Evolutionary conservation across 2,797 vertebrate genomes (phyloP).

Genomic region (Silurus lanzhouensis): DNA sequence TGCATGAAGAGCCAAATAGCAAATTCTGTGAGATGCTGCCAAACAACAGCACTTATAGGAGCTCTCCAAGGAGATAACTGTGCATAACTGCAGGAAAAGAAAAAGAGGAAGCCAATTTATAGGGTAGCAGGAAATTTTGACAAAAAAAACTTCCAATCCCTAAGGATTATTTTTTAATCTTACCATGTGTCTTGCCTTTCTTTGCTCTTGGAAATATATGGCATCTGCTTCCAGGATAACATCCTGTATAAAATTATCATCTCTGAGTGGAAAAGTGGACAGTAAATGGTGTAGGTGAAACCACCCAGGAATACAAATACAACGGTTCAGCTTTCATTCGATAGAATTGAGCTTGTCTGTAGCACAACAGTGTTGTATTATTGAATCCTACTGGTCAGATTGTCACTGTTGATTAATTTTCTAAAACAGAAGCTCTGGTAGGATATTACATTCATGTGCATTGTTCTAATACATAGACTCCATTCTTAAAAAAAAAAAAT

Average conservation of each 20-base stretch:
- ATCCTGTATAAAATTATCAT: conserved; percentile 17
- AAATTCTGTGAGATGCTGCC: conserved; percentile 31
- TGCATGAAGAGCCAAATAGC: conserved; percentile 13
- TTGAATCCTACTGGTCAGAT: background rate
- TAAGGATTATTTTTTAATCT: conserved; percentile 33
- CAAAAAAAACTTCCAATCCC: conserved; percentile 4
- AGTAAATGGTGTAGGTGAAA: conserved; percentile 12
- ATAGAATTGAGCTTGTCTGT: background rate
- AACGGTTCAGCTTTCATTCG: background rate
- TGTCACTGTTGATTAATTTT: background rate
- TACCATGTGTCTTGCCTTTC: conserved; percentile 32
- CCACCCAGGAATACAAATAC: conserved; percentile 4
- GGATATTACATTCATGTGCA: background rate
- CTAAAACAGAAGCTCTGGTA: background rate
- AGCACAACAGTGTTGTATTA: background rate
- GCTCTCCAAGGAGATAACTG: conserved; percentile 26
- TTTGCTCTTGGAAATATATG: background rate
- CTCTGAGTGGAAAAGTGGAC: background rate
- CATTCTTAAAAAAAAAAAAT: too few species aligned
- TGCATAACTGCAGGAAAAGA: conserved; percentile 23
- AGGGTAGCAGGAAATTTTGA: conserved; percentile 30
- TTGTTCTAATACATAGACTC: background rate
- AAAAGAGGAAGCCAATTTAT: conserved; percentile 39
- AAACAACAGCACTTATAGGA: conserved; percentile 40
- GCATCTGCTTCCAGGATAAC: conserved; percentile 27